Base-by-base conservation (phyloP, 2,797 vertebrate species). In the Eulemur coronatus region DNA sequence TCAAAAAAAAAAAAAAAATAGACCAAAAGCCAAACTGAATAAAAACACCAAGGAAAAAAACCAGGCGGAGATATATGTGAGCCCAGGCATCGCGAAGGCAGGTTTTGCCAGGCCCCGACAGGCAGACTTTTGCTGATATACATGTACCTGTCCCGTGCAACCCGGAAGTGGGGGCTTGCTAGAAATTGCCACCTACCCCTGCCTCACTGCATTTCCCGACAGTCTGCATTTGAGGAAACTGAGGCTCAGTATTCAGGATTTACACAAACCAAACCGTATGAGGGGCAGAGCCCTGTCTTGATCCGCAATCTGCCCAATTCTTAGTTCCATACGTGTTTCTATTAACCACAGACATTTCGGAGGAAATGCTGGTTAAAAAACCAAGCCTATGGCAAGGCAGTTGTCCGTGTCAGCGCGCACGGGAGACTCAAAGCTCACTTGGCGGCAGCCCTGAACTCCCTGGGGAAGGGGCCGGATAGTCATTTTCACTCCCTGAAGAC, bases 1-100 rank as follows among this genome's bases (percentile, higher is more conserved):
- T 57, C 0, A 48, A 48, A 48, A 48, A 50, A 1, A 65, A 61
- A 91, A 78, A 87, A 94, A 95, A 95, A 93, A 94, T 11, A 78
- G 73, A 92, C 48, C 22, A 33, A 72, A 82, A 95, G 33, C 33
- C 88, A 88, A 84, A 81, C 4, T 35, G 57, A 92, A 84, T 46
- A 88, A 35, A 95, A 86, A 79, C 41, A 52, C 22, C 61, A 35
- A 63, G n/a, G 22, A 15, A 50, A 81, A 79, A 63, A 72, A 17
- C 1, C 65, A 78, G 55, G 50, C 59, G 65, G 55, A 65, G 52
- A 76, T 2, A 11, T 24, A 14, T 7, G 4, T 22, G 48, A 35
- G 4, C 46, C 65, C 3, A 69, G 41, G 22, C 6, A 15, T 9
- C 11, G 5, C 11, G 28, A 48, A 50, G 52, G 61, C 79, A 13